These are phyloP conservation scores for Australoheros facetus DNA, from an alignment of 2,797 vertebrate species.

Conservation along the genomic window DNA sequence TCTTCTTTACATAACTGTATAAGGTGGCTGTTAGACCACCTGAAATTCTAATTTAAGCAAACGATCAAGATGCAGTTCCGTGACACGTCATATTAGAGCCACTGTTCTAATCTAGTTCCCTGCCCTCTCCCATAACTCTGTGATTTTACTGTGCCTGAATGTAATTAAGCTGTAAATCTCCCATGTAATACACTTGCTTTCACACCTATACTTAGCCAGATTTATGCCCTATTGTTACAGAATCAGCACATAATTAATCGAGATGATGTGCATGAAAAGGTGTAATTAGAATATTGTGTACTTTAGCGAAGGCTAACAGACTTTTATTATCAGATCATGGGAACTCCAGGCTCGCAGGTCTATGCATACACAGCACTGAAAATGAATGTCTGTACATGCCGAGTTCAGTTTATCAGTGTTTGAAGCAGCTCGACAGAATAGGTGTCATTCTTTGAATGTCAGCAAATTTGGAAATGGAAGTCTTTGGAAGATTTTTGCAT, in stretches of 20 bases:
- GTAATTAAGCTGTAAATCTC: conserved; percentile 72
- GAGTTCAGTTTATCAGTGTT: conserved; percentile 5
- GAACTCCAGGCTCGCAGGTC: conserved; percentile 9
- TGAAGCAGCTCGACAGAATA: background rate
- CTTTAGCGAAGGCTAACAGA: conserved; percentile 11
- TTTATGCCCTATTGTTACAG: conserved; percentile 56
- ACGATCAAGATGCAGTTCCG: background rate
- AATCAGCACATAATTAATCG: conserved; percentile 70
- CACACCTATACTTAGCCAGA: conserved; percentile 70
- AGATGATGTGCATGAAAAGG: conserved; percentile 54
- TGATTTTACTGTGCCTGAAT: conserved; percentile 32
- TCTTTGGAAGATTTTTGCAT: background rate
- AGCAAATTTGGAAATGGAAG: background rate
- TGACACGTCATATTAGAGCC: conserved; percentile 22
- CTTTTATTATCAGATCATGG: conserved; percentile 55
- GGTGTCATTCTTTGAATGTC: background rate
- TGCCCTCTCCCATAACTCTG: conserved; percentile 34
- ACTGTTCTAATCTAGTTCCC: conserved; percentile 38
- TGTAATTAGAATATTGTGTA: conserved; percentile 57
- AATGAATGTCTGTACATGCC: background rate
- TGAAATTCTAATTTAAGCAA: conserved; percentile 15
- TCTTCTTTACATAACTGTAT: background rate
- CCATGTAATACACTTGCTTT: conserved; percentile 61
- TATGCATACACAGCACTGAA: conserved; percentile 17
- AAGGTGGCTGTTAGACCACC: background rate